Evolutionary conservation across 2,888 invertebrate genomes (phyloP).

Genomic region (Stratiomys singularior): DNA sequence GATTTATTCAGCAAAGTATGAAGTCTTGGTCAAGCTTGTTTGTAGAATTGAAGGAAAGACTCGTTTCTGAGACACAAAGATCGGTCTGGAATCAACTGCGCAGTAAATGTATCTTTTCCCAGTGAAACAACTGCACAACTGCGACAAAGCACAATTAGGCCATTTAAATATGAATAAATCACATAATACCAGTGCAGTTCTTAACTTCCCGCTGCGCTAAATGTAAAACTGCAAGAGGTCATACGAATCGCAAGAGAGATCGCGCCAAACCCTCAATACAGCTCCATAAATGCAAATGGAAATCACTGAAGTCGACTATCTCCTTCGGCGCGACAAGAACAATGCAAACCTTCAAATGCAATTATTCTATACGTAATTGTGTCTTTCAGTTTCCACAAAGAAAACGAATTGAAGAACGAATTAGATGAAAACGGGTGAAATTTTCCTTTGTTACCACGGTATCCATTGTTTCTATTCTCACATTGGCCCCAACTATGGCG

Average conservation of each 20-base stretch:
- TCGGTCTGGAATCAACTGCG: too few species aligned
- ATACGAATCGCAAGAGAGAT: neutral
- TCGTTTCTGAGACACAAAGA: too few species aligned
- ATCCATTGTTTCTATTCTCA: neutral
- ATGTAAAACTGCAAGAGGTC: neutral
- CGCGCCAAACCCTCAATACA: neutral
- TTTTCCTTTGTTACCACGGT: neutral
- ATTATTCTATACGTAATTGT: neutral
- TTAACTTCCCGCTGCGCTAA: neutral
- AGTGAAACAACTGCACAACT: too few species aligned
- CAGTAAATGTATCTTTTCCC: too few species aligned
- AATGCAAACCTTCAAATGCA: neutral
- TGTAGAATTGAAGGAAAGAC: too few species aligned
- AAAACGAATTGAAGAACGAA: neutral
- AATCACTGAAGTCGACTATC: neutral
- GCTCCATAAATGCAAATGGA: neutral
- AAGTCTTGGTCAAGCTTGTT: too few species aligned
- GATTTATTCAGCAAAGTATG: too few species aligned
- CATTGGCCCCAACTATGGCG: neutral
- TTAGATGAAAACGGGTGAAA: constrained; percentile 3
- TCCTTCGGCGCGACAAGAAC: neutral
- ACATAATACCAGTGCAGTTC: neutral
- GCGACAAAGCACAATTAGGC: neutral
- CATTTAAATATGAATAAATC: neutral
- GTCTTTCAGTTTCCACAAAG: neutral